Percentiles rank a stretch among this genome's conserved stretches.
Conservation (phyloP, 2,888 invertebrate genomes). For the Malthinus flaveolus region DNA sequence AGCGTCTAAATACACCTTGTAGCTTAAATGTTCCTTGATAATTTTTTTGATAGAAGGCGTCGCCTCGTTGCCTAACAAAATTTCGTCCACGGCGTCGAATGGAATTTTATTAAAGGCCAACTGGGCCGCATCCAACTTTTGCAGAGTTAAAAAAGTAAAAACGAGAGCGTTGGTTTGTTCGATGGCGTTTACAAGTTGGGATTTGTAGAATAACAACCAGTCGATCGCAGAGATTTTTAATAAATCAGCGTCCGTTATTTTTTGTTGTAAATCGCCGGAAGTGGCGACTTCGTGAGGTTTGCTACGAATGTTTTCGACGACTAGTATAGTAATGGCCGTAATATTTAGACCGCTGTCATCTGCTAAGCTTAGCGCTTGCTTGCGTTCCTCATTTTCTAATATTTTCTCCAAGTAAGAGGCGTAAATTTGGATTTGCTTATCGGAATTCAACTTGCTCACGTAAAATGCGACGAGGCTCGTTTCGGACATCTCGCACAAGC, state of each 20-base stretch:
- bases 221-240: slow-evolving; percentile 79
- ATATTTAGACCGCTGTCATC: slow-evolving; percentile 78
- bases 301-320: slow-evolving; percentile 76
- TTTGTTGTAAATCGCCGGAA: slow-evolving; percentile 46
- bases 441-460: slow-evolving; percentile 73
- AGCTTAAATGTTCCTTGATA: slow-evolving; percentile 83
- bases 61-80: slow-evolving; percentile 56
- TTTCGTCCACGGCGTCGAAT: slow-evolving; percentile 63
- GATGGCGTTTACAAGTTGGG: slow-evolving; percentile 79
- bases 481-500: slow-evolving; percentile 73
- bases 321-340: slow-evolving; percentile 79
- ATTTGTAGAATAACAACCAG: slow-evolving; percentile 80
- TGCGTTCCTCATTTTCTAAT: slow-evolving; percentile 66
- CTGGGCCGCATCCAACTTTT: slow-evolving; percentile 82
- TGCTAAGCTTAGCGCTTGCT: slow-evolving; percentile 70
- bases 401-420: slow-evolving; percentile 71
- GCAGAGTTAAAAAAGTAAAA: slow-evolving; percentile 78
- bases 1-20: slow-evolving; percentile 85
- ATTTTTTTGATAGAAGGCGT: slow-evolving; percentile 56
- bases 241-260: slow-evolving; percentile 68
- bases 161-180: slow-evolving; percentile 89
- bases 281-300: slow-evolving; percentile 49
- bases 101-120: slow-evolving; percentile 76
- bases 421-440: slow-evolving; percentile 63
- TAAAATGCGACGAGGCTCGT: slow-evolving; percentile 84